Percentiles rank a stretch among this genome's conserved stretches.
Conservation (phyloP, 2,113 vertebrate species). For the Caranx melampygus region DNA sequence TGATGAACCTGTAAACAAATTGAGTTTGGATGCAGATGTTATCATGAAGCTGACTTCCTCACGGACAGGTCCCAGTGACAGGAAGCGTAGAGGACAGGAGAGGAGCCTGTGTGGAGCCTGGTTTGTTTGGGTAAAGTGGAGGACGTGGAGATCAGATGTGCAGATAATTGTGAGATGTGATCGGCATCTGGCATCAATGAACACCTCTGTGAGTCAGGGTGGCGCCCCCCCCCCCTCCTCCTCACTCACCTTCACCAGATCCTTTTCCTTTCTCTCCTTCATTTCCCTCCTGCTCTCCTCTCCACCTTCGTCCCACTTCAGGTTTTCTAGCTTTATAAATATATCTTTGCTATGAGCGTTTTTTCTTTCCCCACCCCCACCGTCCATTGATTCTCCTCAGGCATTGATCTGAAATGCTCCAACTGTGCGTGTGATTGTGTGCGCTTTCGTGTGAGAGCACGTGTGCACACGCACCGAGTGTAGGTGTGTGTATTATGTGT, state of each 20-base stretch:
- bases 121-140: slow-evolving; percentile 1
- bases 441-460: slow-evolving; percentile 13
- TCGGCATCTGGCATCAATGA: slow-evolving; percentile 57
- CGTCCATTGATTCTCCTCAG: slow-evolving; percentile 62
- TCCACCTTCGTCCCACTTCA: slow-evolving; percentile 18
- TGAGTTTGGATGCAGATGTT: slow-evolving; percentile 12
- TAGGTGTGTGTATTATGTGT: slow-evolving; percentile 20
- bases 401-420: slow-evolving; percentile 67
- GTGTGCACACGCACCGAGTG: slow-evolving; percentile 13
- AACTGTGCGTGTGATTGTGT: slow-evolving; percentile 48
- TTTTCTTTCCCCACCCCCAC: slow-evolving; percentile 30
- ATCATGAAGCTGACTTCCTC: background rate
- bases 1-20: slow-evolving; percentile 14
- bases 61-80: background rate
- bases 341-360: slow-evolving; percentile 57
- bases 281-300: slow-evolving; percentile 10
- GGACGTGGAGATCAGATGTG: slow-evolving; percentile 31
- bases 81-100: background rate
- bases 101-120: background rate
- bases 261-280: background rate
- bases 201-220: slow-evolving; percentile 18
- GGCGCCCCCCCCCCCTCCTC: background rate
- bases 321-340: slow-evolving; percentile 68
- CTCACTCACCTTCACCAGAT: slow-evolving; percentile 44
- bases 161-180: slow-evolving; percentile 54